Base-by-base conservation (phyloP, 2,888 invertebrate genomes). In the Drosophila longiperda region DNA sequence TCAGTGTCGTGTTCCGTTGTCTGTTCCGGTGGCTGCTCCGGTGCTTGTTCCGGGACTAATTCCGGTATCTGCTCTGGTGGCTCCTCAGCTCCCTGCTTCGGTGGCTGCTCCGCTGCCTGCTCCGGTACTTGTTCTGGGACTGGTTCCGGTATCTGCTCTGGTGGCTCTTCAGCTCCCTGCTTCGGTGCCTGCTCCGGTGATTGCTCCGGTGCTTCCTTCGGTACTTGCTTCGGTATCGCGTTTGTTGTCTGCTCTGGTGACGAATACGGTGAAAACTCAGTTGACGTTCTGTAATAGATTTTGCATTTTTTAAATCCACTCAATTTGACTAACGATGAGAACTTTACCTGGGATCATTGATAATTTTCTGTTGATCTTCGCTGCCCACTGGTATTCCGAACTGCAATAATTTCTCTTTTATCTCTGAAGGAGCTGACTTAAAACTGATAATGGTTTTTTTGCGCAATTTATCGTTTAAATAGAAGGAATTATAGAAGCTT, bases 401-500 rank as follows among this genome's bases (percentile, higher is more conserved):
- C 29, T 52, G 29, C 33, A 65, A n/a, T 26, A 78, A 12, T 12
- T 20, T 53, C 0, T 59, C 12, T 9, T 40, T 29, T 1, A 69
- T 17, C 23, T 55, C 23, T 4, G 15, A 33, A 15, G 78, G 68
- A 8, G 78, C 78, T n/a, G 63, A 49, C 34, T 68, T 50, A 8
- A 78, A 75, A 61, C 68, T 60, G 2, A 23, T 64, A 29, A 66
- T 67, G n/a, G 48, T 74, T 40, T 33, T 32, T 2, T 40, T 33
- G 3, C 67, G 53, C 15, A 71, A 12, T 12, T 23, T n/a, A 7
- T 42, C 20, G 1, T 77, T 23, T 7, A 58, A 32, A 15, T 77
- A 77, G 33, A 73, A 77, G 9, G 50, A 33, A 38, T 55, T n/a
- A 48, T 76, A 77, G 29, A 69, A 73, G 26, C 62, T 54, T 23